phyloP scores from a whole-genome alignment of 2,113 vertebrate species.

The Colinus virginianus region DNA sequence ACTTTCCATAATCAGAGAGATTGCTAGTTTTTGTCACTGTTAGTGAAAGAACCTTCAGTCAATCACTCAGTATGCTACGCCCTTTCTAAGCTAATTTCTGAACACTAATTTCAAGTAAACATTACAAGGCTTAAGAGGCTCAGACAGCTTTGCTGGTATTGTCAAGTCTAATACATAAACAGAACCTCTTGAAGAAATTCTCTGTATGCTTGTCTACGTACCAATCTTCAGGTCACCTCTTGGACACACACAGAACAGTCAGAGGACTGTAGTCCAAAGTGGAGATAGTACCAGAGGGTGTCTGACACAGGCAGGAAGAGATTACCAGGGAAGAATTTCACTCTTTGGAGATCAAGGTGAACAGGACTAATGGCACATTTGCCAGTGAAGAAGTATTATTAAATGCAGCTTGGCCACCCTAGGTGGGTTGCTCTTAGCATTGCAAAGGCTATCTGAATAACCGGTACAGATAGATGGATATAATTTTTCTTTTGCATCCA shows the following conservation, averaged over 20 bases:
- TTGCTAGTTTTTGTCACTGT: not conserved
- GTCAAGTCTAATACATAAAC: not conserved
- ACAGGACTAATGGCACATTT: not conserved
- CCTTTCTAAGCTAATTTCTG: not conserved
- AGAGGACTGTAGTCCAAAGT: not conserved
- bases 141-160: not conserved
- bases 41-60: not conserved
- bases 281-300: not conserved
- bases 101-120: not conserved
- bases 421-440: not conserved
- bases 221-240: not conserved
- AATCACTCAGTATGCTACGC: not conserved
- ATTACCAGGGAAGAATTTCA: rapidly evolving
- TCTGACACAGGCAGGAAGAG: not conserved
- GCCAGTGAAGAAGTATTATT: not conserved
- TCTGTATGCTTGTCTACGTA: not conserved
- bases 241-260: not conserved
- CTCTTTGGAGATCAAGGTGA: not conserved
- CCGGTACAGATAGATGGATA: not conserved
- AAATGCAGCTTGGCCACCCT: not conserved
- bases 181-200: not conserved
- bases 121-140: not conserved
- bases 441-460: rapidly evolving
- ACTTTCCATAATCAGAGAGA: not conserved
- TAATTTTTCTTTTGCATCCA: not conserved